Percentiles rank a stretch among this genome's conserved stretches.
These are phyloP conservation scores for Athrips mouffetella DNA, from an alignment of 2,888 invertebrate species.

Conservation along the genomic window DNA sequence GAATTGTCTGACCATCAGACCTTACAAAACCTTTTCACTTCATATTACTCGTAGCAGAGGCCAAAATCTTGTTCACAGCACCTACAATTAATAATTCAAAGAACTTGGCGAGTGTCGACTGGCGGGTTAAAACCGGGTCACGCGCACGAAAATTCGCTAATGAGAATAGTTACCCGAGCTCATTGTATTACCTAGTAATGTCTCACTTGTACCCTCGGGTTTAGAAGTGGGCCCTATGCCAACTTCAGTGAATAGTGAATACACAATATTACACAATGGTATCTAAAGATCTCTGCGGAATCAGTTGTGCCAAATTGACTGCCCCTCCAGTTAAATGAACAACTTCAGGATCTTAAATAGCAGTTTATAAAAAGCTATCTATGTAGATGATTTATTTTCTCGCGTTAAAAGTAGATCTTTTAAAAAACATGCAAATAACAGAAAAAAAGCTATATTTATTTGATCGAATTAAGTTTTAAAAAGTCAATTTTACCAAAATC, in stretches of 20 bases:
- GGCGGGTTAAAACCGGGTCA: conserved; percentile 13
- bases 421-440: too few relatives aligned
- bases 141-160: conserved; percentile 16
- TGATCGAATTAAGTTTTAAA: too few relatives aligned
- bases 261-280: not conserved
- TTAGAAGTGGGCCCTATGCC: not conserved
- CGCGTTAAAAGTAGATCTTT: too few relatives aligned
- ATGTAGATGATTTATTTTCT: too few relatives aligned
- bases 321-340: too few relatives aligned
- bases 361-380: too few relatives aligned
- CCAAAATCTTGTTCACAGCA: conserved; percentile 1
- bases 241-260: not conserved
- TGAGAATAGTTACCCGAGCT: conserved; percentile 16
- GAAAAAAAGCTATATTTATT: too few relatives aligned
- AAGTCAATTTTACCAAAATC: too few relatives aligned
- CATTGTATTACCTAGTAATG: conserved; percentile 16
- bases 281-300: not conserved
- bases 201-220: conserved; percentile 6
- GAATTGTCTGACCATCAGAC: too few relatives aligned
- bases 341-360: too few relatives aligned
- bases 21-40: not conserved
- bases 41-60: not conserved
- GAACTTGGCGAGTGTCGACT: conserved; percentile 10
- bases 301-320: not conserved
- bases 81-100: conserved; percentile 16